A percentile compares a stretch with the other conserved stretches of the same genome.
phyloP scores from a whole-genome alignment of 2,113 vertebrate species.

The Eidolon helvum region DNA sequence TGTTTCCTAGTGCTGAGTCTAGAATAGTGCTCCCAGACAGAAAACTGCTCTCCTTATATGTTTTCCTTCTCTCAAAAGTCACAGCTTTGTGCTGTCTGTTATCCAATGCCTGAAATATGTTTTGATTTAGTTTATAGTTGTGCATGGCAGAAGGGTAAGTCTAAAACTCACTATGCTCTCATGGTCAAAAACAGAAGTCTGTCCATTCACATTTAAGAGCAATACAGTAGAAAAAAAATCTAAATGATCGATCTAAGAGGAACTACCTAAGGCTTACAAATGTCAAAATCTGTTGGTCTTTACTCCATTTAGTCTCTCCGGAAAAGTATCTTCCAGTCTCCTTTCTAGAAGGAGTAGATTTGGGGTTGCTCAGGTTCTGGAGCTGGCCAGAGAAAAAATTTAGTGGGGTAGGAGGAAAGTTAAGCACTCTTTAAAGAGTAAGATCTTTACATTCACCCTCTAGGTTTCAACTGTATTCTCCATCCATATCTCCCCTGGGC shows the following conservation, averaged over 20 bases:
- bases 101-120: background rate
- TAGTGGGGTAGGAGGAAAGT: rapidly evolving
- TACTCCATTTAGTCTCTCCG: background rate
- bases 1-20: background rate
- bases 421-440: background rate
- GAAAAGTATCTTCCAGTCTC: background rate
- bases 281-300: background rate
- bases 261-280: background rate
- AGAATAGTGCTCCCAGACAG: background rate
- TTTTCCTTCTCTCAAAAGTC: background rate
- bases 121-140: background rate
- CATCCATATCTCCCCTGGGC: background rate
- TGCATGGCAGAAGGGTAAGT: background rate
- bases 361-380: background rate
- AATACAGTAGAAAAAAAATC: background rate
- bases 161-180: background rate
- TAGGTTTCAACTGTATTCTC: background rate
- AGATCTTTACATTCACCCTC: background rate
- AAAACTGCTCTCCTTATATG: background rate
- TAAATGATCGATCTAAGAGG: background rate
- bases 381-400: background rate
- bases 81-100: background rate
- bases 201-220: background rate
- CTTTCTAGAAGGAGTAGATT: background rate
- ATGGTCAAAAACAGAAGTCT: background rate